Conservation (phyloP, 2,113 vertebrate genomes). For the Colaptes auratus region DNA sequence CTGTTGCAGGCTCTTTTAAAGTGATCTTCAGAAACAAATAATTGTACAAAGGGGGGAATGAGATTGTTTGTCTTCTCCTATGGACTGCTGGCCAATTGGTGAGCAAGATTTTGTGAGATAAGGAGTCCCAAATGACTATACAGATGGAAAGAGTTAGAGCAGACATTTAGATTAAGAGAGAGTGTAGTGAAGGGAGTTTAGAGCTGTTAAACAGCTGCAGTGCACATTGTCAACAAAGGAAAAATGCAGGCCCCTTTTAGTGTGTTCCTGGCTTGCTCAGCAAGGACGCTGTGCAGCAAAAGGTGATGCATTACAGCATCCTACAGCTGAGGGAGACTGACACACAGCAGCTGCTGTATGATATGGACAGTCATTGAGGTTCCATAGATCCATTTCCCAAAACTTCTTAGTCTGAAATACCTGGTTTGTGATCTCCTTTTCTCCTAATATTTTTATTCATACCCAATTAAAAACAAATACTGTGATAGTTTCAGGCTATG, state of each 20-base stretch:
- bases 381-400: neutral
- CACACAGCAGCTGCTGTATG: neutral
- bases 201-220: neutral
- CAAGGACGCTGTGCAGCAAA: too few relatives aligned
- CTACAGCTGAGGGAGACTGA: neutral
- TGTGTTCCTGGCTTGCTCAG: neutral
- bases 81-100: neutral
- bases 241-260: neutral
- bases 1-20: neutral
- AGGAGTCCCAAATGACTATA: neutral
- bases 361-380: rapidly evolving
- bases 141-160: neutral
- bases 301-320: neutral
- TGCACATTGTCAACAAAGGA: rapidly evolving
- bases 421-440: too few relatives aligned
- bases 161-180: neutral
- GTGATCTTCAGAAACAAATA: neutral
- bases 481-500: too few relatives aligned
- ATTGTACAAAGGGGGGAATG: neutral
- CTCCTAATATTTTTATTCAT: neutral
- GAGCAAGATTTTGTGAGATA: neutral
- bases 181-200: neutral
- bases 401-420: neutral
- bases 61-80: neutral
- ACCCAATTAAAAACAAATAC: neutral